phyloP scores from a whole-genome alignment of 2,113 vertebrate genomes.

The Tragelaphus strepsiceros region DNA sequence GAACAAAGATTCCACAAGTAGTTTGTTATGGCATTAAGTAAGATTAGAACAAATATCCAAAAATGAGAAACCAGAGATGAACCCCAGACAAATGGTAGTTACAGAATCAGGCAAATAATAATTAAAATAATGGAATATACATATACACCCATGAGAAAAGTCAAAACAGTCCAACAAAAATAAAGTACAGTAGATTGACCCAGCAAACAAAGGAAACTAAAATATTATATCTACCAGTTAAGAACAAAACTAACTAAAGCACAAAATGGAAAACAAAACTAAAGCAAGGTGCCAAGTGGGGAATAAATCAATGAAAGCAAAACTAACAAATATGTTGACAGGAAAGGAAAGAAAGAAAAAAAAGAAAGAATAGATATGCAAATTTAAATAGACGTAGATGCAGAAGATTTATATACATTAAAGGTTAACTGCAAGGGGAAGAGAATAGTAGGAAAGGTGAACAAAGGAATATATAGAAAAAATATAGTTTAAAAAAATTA shows the following conservation, averaged over 20 bases:
- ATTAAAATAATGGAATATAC: background rate
- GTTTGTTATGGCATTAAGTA: background rate
- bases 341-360: background rate
- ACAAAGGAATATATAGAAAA: background rate
- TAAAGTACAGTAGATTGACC: background rate
- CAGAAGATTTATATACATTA: background rate
- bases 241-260: background rate
- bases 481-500: background rate
- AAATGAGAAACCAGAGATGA: background rate
- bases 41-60: background rate
- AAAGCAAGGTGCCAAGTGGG: background rate
- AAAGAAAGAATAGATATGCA: background rate
- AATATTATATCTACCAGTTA: background rate
- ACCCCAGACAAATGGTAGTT: background rate
- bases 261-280: background rate
- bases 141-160: background rate
- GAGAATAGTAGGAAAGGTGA: background rate
- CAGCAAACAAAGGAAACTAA: background rate
- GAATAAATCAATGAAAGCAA: background rate
- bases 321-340: background rate
- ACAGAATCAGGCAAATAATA: background rate
- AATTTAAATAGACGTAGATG: background rate
- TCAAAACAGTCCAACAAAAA: background rate
- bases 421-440: background rate
- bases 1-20: background rate